Evolutionary conservation across 2,797 vertebrate species (phyloP).

Genomic region (Clarias fuscus): DNA sequence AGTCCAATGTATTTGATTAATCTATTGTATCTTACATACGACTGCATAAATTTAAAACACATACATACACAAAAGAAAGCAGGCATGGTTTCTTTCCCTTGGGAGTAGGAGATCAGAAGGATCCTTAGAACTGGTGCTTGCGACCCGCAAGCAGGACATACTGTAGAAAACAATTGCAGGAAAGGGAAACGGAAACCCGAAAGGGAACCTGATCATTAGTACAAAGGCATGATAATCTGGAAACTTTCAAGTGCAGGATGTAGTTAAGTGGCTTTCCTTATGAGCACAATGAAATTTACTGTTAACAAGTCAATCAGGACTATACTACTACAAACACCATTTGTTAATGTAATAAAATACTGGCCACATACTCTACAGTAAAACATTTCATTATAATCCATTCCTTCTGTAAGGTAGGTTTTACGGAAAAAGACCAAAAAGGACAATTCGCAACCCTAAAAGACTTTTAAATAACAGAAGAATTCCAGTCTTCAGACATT

Average conservation of each 20-base stretch:
- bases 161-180: not conserved
- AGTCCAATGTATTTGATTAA: not conserved
- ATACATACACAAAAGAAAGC: not conserved
- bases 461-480: not conserved
- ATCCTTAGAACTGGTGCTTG: not conserved
- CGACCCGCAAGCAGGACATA: not conserved
- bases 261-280: not conserved
- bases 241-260: not conserved
- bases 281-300: not conserved
- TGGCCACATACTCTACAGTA: not conserved
- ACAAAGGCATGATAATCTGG: not conserved
- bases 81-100: not conserved
- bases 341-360: not conserved
- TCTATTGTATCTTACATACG: not conserved
- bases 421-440: not conserved
- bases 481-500: too few relatives aligned
- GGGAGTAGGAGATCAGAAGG: not conserved
- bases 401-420: not conserved
- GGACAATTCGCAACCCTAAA: not conserved
- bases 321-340: not conserved
- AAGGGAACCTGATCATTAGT: not conserved
- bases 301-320: not conserved
- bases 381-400: not conserved
- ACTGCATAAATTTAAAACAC: not conserved
- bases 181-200: not conserved